Base-by-base conservation (phyloP, 2,113 vertebrate species). In the Eptatretus burgeri region DNA sequence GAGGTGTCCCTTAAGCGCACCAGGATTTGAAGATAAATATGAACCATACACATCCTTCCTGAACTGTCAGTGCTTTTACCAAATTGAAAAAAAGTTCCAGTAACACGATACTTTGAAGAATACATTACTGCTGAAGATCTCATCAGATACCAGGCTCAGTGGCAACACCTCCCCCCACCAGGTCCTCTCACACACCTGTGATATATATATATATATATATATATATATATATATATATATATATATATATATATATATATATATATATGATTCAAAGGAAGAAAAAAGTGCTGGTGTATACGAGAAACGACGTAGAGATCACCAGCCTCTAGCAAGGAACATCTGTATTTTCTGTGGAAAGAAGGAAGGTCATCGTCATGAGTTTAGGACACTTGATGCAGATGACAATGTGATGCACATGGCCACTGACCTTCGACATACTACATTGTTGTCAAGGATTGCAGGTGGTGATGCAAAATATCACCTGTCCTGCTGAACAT, bases 311-410 rank as follows among this genome's bases (percentile, higher is more conserved):
- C 7, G 52, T 17, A 56, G 7, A 56, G 52, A 56, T 56, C 52
- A 9, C 52, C 52, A 56, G 3, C 27, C 56, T 13, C 12, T 60
- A 19, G 12, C 9, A 60, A 13, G 13, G 56, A 60, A 60, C 12
- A 60, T 60, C 56, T 60, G 56, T 60, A 60, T 11, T 60, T 60
- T 60, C 56, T 60, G 56, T 19, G 19, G n/a, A 60, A 60, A 60
- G 9, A 19, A 60, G 56, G 56, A 60, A 17, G 56, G 52, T 17
- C 52, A 56, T 41, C 27, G 3, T 41, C 27, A 41, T 41, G 27
- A 7, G 27, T 41, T 41, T 41, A 41, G 27, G 27, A 41, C 27
- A 41, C 27, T 41, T 5, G 27, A 41, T 56, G 14, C 18, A 16
- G 14, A 56, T 41, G 27, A 41, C 3, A 41, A 41, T 41, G 27